Base-by-base conservation (phyloP, 2,113 vertebrate species). In the Toxotes jaculatrix region DNA sequence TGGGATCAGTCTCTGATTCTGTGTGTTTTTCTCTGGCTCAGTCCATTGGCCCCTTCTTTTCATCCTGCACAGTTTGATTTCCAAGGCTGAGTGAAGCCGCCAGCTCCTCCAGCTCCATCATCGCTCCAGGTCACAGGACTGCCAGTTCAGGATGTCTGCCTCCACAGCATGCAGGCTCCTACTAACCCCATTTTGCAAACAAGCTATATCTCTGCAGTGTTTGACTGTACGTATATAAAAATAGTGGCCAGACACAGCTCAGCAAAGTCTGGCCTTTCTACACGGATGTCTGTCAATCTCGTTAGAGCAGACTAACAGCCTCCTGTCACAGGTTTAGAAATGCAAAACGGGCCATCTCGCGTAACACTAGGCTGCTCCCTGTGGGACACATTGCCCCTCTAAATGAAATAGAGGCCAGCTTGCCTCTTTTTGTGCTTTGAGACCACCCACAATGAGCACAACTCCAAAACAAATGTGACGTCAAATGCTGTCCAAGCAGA, bases 391-490 rank as follows among this genome's bases (percentile, higher is more conserved):
- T 66, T 80, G 77, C 79, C 75, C 67, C 53, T 87, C 67, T 75
- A 42, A 88, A 76, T 71, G 64, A 91, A 93, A 90, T 7, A 78
- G 73, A 61, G 69, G 76, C 79, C 90, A 89, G 90, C 91, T 82
- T 93, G 86, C 67, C 71, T 83, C 62, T 83, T 89, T 80, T 89
- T 76, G 66, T 79, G 78, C 74, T 89, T 73, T 81, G 1, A 85
- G 95, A 95, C 95, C 94, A 95, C 94, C 94, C 94, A 94, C 87
- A 87, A 78, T 55, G 79, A 83, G 59, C 57, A 61, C 69, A 59
- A 83, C 77, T 72, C 42, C 75, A 62, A 88, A 91, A 88, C 69
- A 70, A 83, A 79, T 62, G 86, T 36, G 2, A 84, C 67, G 60
- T 69, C n/a, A 53, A 32, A 71, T 32, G 56, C 36, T 43, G 53